Percentiles rank a stretch among this genome's conserved stretches.
Conservation (phyloP, 2,888 invertebrate species). For the Vandiemenella viatica region DNA sequence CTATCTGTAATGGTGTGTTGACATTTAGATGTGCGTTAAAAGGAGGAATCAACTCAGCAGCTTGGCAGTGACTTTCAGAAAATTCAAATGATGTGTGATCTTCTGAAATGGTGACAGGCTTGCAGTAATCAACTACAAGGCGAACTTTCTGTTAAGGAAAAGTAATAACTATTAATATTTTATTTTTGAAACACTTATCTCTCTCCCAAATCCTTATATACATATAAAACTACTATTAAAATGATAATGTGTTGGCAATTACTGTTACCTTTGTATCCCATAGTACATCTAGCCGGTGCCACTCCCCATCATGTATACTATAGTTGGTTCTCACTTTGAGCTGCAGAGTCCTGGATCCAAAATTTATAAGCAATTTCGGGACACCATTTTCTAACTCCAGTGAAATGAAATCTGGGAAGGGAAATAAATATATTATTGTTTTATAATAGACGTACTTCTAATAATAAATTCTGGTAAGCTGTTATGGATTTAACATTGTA, state of each 20-base stretch:
- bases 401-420: conserved; percentile 35
- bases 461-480: too few relatives aligned
- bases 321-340: conserved; percentile 24
- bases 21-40: conserved; percentile 39
- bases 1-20: conserved; percentile 39
- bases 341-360: conserved; percentile 35
- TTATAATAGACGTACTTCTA: too few relatives aligned
- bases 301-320: conserved; percentile 38
- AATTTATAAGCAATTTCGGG: conserved; percentile 35
- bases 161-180: too few relatives aligned
- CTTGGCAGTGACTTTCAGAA: conserved; percentile 33
- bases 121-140: conserved; percentile 37
- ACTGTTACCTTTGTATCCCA: conserved; percentile 34
- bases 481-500: too few relatives aligned
- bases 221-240: too few relatives aligned
- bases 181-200: too few relatives aligned
- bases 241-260: too few relatives aligned
- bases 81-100: conserved; percentile 30
- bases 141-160: conserved; percentile 34
- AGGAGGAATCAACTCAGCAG: conserved; percentile 32
- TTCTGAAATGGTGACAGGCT: conserved; percentile 28
- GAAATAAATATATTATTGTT: too few relatives aligned
- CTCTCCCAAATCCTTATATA: too few relatives aligned
- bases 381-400: conserved; percentile 37
- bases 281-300: conserved; percentile 43